A percentile compares a stretch with the other conserved stretches of the same genome.
phyloP scores from a whole-genome alignment of 2,113 vertebrate species.

The Antechinus flavipes region DNA sequence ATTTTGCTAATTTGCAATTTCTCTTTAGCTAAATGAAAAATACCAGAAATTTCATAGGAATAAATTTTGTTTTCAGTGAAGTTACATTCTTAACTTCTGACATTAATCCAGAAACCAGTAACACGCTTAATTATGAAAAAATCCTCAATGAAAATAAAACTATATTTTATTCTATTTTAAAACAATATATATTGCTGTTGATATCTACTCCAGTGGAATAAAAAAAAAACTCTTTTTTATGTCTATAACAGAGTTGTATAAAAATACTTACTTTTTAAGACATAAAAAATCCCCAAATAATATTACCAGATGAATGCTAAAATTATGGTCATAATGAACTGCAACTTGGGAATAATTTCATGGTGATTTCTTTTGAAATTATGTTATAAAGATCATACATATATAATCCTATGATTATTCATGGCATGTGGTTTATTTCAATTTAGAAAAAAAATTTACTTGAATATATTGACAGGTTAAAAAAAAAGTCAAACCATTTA shows the following conservation, averaged over 20 bases:
- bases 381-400: constrained; percentile 54
- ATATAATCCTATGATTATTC: constrained; percentile 42
- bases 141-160: background rate
- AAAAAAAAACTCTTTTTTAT: constrained; percentile 17
- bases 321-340: constrained; percentile 50
- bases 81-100: constrained; percentile 15
- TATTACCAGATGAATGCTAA: constrained; percentile 46
- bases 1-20: background rate
- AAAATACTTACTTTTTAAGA: background rate
- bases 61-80: background rate
- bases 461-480: background rate
- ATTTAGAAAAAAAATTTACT: constrained; percentile 43
- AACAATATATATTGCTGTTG: constrained; percentile 44
- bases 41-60: constrained; percentile 1
- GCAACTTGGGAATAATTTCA: constrained; percentile 63
- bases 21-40: background rate
- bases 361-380: constrained; percentile 73
- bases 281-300: constrained; percentile 22
- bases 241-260: constrained; percentile 27
- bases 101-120: constrained; percentile 17
- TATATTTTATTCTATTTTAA: background rate
- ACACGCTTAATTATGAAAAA: constrained; percentile 13
- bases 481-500: background rate
- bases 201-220: constrained; percentile 31
- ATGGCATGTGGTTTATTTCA: constrained; percentile 51